Percentiles rank a stretch among this genome's conserved stretches.
phyloP scores from a whole-genome alignment of 2,113 vertebrate species.

The Forbesichthys agassizii region DNA sequence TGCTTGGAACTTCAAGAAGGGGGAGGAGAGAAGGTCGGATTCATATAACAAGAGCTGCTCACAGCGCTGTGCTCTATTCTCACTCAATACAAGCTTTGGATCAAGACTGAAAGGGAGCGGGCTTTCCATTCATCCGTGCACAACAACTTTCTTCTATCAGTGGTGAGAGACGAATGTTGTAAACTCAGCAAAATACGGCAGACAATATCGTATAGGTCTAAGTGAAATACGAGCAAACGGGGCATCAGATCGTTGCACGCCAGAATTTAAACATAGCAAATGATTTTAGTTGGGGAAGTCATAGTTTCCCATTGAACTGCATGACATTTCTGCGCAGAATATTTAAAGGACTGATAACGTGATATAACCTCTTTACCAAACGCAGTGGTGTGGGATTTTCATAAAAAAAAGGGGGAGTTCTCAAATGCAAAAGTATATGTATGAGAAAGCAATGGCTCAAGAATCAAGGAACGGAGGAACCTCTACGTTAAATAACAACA shows the following conservation, averaged over 20 bases:
- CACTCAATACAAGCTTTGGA: slow-evolving; percentile 52
- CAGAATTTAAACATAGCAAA: slow-evolving; percentile 35
- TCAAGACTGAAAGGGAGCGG: slow-evolving; percentile 41
- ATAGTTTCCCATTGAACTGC: slow-evolving; percentile 23
- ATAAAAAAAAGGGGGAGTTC: slow-evolving; percentile 48
- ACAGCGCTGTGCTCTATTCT: slow-evolving; percentile 69
- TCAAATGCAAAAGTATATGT: slow-evolving; percentile 94
- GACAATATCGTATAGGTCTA: neutral
- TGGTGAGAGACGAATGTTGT: slow-evolving; percentile 16
- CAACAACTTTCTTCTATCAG: slow-evolving; percentile 31
- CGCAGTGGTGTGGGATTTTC: slow-evolving; percentile 60
- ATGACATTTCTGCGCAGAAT: slow-evolving; percentile 44
- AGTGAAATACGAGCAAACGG: slow-evolving; percentile 14
- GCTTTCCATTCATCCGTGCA: slow-evolving; percentile 54
- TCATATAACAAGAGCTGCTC: slow-evolving; percentile 83
- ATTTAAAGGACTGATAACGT: slow-evolving; percentile 34
- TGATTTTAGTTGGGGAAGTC: slow-evolving; percentile 31
- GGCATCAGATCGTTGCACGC: slow-evolving; percentile 23
- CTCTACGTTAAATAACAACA: slow-evolving; percentile 87
- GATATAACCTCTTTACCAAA: slow-evolving; percentile 31
- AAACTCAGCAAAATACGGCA: slow-evolving; percentile 14
- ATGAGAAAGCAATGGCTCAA: slow-evolving; percentile 95
- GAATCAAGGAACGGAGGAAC: slow-evolving; percentile 94
- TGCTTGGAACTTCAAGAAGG: slow-evolving; percentile 78
- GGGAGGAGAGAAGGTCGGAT: slow-evolving; percentile 66